A percentile compares a stretch with the other conserved stretches of the same genome.
Evolutionary conservation across 2,888 invertebrate genomes (phyloP).

Genomic region (Drosophila neonasuta): DNA sequence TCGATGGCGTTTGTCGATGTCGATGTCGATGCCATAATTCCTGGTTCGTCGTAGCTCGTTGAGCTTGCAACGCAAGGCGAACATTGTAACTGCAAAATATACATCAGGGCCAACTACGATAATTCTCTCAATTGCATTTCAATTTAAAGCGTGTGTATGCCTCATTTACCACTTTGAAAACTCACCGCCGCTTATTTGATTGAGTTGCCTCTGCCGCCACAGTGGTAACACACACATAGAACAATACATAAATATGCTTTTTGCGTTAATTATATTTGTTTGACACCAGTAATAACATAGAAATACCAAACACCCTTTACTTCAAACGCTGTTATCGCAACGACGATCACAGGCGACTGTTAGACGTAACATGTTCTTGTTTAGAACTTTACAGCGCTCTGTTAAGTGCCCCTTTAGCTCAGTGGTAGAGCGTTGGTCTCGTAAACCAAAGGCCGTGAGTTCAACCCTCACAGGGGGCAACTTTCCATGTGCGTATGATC

Average conservation of each 20-base stretch:
- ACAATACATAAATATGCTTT: neutral
- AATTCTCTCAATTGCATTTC: conserved; percentile 41
- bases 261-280: neutral
- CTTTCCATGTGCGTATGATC: neutral
- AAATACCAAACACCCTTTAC: neutral
- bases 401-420: conserved; percentile 64
- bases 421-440: conserved; percentile 75
- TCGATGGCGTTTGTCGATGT: neutral
- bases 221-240: neutral
- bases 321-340: conserved; percentile 26
- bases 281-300: too few relatives aligned
- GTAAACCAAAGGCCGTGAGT: conserved; percentile 73
- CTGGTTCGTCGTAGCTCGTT: conserved; percentile 24
- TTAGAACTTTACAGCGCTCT: conserved; percentile 12
- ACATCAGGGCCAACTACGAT: conserved; percentile 23
- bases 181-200: neutral
- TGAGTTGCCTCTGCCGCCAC: neutral
- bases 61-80: conserved; percentile 1
- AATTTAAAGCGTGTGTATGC: conserved; percentile 33
- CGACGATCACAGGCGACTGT: conserved; percentile 42
- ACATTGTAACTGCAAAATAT: conserved; percentile 11
- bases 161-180: conserved; percentile 19
- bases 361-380: neutral
- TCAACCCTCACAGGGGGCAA: conserved; percentile 71
- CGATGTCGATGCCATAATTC: conserved; percentile 51